Percentiles rank a stretch among this genome's conserved stretches.
Evolutionary conservation across 2,888 invertebrate species (phyloP).

Genomic region (Deilephila elpenor): DNA sequence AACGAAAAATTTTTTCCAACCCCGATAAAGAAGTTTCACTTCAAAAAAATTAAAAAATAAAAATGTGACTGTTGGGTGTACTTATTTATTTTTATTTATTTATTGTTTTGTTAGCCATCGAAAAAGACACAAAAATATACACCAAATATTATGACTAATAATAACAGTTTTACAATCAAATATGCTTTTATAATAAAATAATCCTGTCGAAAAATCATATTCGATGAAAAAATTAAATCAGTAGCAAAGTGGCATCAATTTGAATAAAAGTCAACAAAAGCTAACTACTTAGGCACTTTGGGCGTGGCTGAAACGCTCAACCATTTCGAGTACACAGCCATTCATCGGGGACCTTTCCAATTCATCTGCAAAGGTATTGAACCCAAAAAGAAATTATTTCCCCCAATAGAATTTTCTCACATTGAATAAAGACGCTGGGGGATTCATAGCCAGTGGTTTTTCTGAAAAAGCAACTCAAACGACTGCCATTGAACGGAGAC

Average conservation of each 20-base stretch:
- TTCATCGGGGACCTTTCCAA: conserved; percentile 30
- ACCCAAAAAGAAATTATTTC: conserved; percentile 67
- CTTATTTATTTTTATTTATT: no score
- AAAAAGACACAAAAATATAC: neutral
- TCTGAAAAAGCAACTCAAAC: conserved; percentile 69
- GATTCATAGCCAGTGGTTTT: conserved; percentile 70
- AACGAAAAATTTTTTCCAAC: no score
- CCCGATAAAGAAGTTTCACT: no score
- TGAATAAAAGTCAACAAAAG: conserved; percentile 15
- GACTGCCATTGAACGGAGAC: conserved; percentile 57
- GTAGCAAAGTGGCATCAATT: conserved; percentile 5
- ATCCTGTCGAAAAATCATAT: no score
- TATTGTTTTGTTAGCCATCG: no score
- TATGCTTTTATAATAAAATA: neutral
- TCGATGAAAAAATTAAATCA: neutral
- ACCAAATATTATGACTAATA: neutral
- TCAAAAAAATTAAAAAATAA: no score
- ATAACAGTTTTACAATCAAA: no score
- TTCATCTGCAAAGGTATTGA: conserved; percentile 47
- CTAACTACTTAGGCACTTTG: neutral
- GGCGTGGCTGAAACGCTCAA: conserved; percentile 15
- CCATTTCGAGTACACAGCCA: conserved; percentile 11
- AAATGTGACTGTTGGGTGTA: no score
- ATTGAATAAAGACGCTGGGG: conserved; percentile 61
- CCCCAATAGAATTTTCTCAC: conserved; percentile 72